Evolutionary conservation across 2,797 vertebrate genomes (phyloP), one percentile per base, ranked within the genome.

Genomic region (Cygnus olor): DNA sequence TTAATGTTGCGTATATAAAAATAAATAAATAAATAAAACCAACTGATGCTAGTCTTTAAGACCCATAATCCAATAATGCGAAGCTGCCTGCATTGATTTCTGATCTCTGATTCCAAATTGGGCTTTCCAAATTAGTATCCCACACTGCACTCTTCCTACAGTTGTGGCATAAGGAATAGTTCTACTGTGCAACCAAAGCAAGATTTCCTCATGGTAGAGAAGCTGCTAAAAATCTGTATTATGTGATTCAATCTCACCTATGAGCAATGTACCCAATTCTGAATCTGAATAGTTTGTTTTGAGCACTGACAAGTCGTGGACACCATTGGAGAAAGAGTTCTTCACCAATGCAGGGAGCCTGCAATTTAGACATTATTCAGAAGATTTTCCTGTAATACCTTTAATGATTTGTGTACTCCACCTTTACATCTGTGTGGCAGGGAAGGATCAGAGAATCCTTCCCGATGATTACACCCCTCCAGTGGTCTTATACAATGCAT

Each of bases 11-110:
- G 36, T 13, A 38, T 45, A 80, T 18, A 47, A 36, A 68, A 30
- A 36, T 36, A 36, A 36, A 36, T 36, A 36, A 36, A 36, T 36
- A 36, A 36, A 36, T 36, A 36, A 36, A 36, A 36, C 36, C 36
- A 36, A 6, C 6, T 36, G 24, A 9, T 60, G 20, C 40, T 47
- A 25, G 3, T 66, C n/a, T 64, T 74, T 80, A 6, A 45, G 13
- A 53, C 6, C 21, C 2, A 1, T 16, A 45, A 28, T 25, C 44
- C 5, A 16, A 32, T 21, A 34, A 8, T 1, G 2, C 38, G 74
- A 47, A 47, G 24, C 27, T 89, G 24, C 24, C 24, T 63, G 21
- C 63, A 21, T 47, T 44, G 30, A 54, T 68, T 72, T 87, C 87
- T 76, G 20, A 9, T n/a, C 11, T 66, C 22, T 18, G 14, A 4